Evolutionary conservation across 2,113 vertebrate species (phyloP), one percentile per base, ranked within the genome.

Genomic region (Tachysurus vachellii): DNA sequence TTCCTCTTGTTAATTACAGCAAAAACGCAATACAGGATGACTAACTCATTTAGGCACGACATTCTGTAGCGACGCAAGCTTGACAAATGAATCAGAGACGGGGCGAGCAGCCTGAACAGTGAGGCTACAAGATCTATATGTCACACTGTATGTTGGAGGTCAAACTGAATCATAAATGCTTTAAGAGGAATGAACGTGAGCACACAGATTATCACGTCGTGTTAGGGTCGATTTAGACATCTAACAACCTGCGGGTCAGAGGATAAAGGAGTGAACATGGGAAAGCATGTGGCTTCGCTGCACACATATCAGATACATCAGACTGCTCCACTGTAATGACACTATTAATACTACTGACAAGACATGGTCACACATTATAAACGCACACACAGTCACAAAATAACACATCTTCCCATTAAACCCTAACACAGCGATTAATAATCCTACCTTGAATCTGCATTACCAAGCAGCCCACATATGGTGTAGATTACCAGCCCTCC

Each of bases 271-370:
- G 92, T 87, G 77, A 59, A 62, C 85, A 84, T 17, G 68, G 47
- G 84, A 50, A 87, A 90, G 88, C 82, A 77, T 86, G 83, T 82
- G 64, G 17, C 2, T 28, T 36, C 57, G 56, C 17, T 76, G 82
- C 90, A 89, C 91, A 91, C 91, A 92, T 82, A 92, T 83, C 56
- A 16, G 47, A 93, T 93, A 90, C 86, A 93, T 94, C 93, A 93
- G 85, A 61, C 85, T 50, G 9, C n/a, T 56, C 42, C 36, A 16
- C 62, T 36, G 59, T 80, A 89, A 89, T 82, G 42, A 83, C 50
- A 1, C 81, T 90, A 90, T 92, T 90, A 89, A 91, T 91, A 91
- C 88, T 56, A 36, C 44, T 88, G 90, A 88, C 83, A 62, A 87
- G 84, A 53, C 82, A 80, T 28, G 83, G 83, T 64, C 13, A 56